A percentile compares a stretch with the other conserved stretches of the same genome.
Conservation (phyloP, 1,140 invertebrate genomes). For the Heliconius eleuchia region DNA sequence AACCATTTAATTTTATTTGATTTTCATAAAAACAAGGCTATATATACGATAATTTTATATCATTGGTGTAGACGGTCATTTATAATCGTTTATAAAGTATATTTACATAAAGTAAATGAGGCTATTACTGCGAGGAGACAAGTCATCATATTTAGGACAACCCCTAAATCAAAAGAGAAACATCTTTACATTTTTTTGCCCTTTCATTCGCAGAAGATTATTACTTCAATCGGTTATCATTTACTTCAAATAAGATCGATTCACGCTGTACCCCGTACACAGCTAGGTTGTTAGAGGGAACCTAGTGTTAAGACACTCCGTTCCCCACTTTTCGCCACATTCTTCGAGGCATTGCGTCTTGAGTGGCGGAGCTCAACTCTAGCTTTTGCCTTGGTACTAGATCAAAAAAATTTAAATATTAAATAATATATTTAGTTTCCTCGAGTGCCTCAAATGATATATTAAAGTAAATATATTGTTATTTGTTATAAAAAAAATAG, state of each 20-base stretch:
- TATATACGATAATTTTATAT: neutral
- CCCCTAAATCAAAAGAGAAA: constrained; percentile 1
- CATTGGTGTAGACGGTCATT: neutral
- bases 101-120: constrained; percentile 11
- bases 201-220: neutral
- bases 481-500: no score
- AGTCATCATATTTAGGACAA: constrained; percentile 5
- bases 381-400: no score
- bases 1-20: neutral
- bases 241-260: neutral
- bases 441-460: neutral
- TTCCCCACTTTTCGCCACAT: no score
- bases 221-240: neutral
- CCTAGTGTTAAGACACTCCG: no score
- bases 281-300: neutral
- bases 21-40: neutral
- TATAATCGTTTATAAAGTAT: constrained; percentile 8
- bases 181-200: neutral
- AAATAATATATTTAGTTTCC: no score
- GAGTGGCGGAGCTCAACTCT: no score
- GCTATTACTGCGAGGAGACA: constrained; percentile 4
- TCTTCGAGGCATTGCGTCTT: no score
- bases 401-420: no score
- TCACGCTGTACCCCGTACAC: neutral
- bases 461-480: no score